Evolutionary conservation across 2,113 vertebrate genomes (phyloP).

Genomic region (Hippocampus abdominalis): DNA sequence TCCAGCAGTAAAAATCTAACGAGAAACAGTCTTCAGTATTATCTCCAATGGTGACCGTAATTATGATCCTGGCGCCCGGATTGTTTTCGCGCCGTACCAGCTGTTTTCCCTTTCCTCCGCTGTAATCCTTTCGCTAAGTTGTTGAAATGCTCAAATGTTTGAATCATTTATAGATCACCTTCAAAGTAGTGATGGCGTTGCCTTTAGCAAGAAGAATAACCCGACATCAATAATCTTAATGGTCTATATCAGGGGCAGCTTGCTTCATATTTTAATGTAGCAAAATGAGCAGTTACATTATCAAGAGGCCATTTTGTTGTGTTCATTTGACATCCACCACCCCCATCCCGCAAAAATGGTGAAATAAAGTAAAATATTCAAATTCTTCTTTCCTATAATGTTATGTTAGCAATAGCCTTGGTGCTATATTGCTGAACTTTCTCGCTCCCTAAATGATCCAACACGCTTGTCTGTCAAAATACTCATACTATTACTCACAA

Average conservation of each 20-base stretch:
- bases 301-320: not conserved
- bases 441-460: too few relatives aligned
- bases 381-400: too few relatives aligned
- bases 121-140: conserved; percentile 13
- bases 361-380: too few relatives aligned
- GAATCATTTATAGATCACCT: not conserved
- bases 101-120: conserved; percentile 40
- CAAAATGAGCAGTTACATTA: not conserved
- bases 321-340: not conserved
- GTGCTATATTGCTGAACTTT: too few relatives aligned
- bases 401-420: too few relatives aligned
- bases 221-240: not conserved
- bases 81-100: conserved; percentile 40
- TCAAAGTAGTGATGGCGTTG: not conserved
- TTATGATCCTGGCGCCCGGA: conserved; percentile 41
- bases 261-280: not conserved
- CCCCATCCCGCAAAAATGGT: too few relatives aligned
- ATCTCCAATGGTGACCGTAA: conserved; percentile 46
- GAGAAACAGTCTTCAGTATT: conserved; percentile 9
- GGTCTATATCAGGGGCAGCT: not conserved
- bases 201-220: not conserved
- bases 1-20: conserved; percentile 3
- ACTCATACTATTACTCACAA: too few relatives aligned
- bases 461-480: too few relatives aligned
- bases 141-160: not conserved